phyloP scores from a whole-genome alignment of 2,888 invertebrate genomes.

The Apamea epomidion region DNA sequence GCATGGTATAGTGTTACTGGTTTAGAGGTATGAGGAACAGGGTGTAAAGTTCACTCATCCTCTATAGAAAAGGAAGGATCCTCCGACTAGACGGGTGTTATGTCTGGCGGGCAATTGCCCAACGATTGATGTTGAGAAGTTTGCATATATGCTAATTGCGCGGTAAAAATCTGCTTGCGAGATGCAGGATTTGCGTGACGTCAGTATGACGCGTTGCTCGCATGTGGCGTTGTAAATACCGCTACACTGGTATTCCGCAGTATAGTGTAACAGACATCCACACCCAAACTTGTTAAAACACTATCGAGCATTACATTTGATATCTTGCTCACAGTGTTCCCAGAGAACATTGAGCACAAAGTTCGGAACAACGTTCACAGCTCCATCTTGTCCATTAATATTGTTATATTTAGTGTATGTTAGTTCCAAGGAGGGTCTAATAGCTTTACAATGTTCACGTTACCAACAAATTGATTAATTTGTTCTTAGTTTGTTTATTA shows the following conservation, averaged over 20 bases:
- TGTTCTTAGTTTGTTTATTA: conserved; percentile 40
- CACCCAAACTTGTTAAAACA: conserved; percentile 74
- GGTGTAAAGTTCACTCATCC: no score
- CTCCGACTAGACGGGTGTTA: no score
- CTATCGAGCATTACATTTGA: conserved; percentile 76
- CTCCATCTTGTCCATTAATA: conserved; percentile 73
- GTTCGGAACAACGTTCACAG: conserved; percentile 73
- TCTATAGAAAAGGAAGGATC: no score
- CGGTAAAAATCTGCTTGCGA: no score
- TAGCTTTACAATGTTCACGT: conserved; percentile 56
- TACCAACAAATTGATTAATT: conserved; percentile 60
- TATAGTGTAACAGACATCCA: conserved; percentile 71
- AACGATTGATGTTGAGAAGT: no score
- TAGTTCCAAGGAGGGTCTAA: conserved; percentile 48
- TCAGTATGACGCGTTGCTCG: no score
- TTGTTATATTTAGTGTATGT: conserved; percentile 63
- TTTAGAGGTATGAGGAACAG: no score
- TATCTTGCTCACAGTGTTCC: conserved; percentile 77
- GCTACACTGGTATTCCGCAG: background rate
- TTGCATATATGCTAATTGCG: no score
- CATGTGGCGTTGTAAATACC: no score
- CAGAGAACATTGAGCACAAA: conserved; percentile 70
- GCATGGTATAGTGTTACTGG: background rate
- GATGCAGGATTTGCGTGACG: no score
- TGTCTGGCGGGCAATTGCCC: no score